Conservation (phyloP, 2,888 invertebrate genomes). For the Eueremaeus valkanovi region DNA sequence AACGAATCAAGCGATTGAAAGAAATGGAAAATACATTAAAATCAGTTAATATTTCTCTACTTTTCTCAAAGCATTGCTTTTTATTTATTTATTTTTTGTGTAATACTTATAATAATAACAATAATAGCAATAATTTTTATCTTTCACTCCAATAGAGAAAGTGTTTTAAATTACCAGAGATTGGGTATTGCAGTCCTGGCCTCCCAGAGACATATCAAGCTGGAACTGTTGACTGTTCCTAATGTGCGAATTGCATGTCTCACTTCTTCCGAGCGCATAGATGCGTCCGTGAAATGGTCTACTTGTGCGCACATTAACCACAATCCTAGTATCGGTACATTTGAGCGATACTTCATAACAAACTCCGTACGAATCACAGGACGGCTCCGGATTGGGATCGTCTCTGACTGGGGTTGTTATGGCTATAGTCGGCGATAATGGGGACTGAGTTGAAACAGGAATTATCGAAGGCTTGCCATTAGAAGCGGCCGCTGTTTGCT, state of each 20-base stretch:
- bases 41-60: neutral
- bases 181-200: conserved; percentile 92
- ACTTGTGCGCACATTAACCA: conserved; percentile 85
- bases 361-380: conserved; percentile 86
- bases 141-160: neutral
- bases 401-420: conserved; percentile 38
- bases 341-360: conserved; percentile 91
- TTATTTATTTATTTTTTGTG: too few species aligned
- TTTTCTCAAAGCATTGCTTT: neutral
- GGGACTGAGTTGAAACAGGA: conserved; percentile 41
- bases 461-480: conserved; percentile 44
- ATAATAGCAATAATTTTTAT: neutral
- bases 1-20: conserved; percentile 2
- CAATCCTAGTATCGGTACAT: conserved; percentile 89
- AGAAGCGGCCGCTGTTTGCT: conserved; percentile 19
- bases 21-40: neutral
- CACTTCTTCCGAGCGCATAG: conserved; percentile 85
- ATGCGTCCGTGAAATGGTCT: conserved; percentile 91
- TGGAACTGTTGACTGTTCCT: conserved; percentile 87
- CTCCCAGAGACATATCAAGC: conserved; percentile 84
- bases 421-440: conserved; percentile 43
- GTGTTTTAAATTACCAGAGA: conserved; percentile 66
- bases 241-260: conserved; percentile 91
- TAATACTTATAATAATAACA: too few species aligned
- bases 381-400: conserved; percentile 46